Percentiles rank a stretch among this genome's conserved stretches.
Evolutionary conservation across 2,888 invertebrate genomes (phyloP).

Genomic region (Hirtodrosophila confusa): DNA sequence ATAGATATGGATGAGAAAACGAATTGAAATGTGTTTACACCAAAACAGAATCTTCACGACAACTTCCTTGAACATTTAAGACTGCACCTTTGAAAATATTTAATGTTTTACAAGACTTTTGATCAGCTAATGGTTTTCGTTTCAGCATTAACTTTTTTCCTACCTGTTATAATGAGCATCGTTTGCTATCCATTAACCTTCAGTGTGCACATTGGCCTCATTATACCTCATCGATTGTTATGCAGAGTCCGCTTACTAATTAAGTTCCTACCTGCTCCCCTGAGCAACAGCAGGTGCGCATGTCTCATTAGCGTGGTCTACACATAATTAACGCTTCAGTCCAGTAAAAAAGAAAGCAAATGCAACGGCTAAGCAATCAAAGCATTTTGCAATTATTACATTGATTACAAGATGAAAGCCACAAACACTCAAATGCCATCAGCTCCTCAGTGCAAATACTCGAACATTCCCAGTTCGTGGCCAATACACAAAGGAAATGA

Average conservation of each 20-base stretch:
- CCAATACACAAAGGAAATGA: constrained; percentile 46
- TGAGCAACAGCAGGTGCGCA: constrained; percentile 34
- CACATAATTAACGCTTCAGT: constrained; percentile 56
- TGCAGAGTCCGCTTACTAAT: constrained; percentile 55
- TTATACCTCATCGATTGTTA: constrained; percentile 55
- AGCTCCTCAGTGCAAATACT: neutral
- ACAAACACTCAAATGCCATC: constrained; percentile 22
- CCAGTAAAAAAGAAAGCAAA: constrained; percentile 19
- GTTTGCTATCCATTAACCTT: constrained; percentile 63
- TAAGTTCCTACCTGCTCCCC: constrained; percentile 45
- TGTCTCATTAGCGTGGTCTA: constrained; percentile 59
- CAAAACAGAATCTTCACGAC: no score
- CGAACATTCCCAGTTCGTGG: constrained; percentile 9
- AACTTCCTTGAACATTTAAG: no score
- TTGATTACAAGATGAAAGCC: constrained; percentile 60
- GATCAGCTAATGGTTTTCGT: constrained; percentile 4
- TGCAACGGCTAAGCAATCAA: constrained; percentile 48
- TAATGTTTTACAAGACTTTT: neutral
- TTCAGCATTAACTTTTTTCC: constrained; percentile 9
- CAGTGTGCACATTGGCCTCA: constrained; percentile 54
- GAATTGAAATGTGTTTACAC: no score
- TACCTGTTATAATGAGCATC: constrained; percentile 45
- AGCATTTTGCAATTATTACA: constrained; percentile 61
- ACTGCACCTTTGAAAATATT: neutral
- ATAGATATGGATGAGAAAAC: no score